Percentiles rank a stretch among this genome's conserved stretches.
phyloP scores from a whole-genome alignment of 1,140 invertebrate genomes.

The Triops longicaudatus region DNA sequence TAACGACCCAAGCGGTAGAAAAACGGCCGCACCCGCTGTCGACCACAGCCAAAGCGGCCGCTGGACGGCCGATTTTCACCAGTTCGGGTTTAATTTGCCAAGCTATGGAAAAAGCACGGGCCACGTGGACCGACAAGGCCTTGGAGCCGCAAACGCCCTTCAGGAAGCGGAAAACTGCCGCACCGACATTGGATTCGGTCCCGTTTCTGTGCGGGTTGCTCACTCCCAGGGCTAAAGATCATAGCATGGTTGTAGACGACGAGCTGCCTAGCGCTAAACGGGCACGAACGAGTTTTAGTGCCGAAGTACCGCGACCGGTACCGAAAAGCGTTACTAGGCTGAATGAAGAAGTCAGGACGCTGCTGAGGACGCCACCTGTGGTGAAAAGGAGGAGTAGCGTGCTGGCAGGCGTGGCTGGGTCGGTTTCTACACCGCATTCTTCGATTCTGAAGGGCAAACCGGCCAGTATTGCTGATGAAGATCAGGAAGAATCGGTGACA shows the following conservation, averaged over 20 bases:
- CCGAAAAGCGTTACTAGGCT: neutral
- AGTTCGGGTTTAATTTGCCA: slow-evolving; percentile 28
- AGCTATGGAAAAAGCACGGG: slow-evolving; percentile 26
- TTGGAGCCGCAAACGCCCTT: slow-evolving; percentile 23
- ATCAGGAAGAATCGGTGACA: neutral
- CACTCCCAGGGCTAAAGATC: neutral
- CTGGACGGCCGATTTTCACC: slow-evolving; percentile 10
- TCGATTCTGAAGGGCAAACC: neutral
- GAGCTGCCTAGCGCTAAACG: neutral
- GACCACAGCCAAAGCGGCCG: slow-evolving; percentile 35
- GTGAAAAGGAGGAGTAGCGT: neutral
- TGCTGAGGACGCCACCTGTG: neutral
- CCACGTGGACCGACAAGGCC: slow-evolving; percentile 27
- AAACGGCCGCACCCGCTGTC: slow-evolving; percentile 38
- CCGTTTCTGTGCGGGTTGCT: neutral
- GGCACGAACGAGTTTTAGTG: neutral
- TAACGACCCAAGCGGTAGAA: slow-evolving; percentile 30
- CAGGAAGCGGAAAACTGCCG: neutral
- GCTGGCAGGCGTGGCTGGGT: neutral
- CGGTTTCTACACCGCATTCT: neutral
- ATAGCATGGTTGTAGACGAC: neutral
- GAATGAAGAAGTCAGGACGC: neutral
- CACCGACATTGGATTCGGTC: neutral
- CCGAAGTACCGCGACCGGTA: too few relatives aligned
- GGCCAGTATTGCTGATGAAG: neutral